Evolutionary conservation across 1,140 invertebrate genomes (phyloP).

Genomic region (Atopsyche davidsoni): DNA sequence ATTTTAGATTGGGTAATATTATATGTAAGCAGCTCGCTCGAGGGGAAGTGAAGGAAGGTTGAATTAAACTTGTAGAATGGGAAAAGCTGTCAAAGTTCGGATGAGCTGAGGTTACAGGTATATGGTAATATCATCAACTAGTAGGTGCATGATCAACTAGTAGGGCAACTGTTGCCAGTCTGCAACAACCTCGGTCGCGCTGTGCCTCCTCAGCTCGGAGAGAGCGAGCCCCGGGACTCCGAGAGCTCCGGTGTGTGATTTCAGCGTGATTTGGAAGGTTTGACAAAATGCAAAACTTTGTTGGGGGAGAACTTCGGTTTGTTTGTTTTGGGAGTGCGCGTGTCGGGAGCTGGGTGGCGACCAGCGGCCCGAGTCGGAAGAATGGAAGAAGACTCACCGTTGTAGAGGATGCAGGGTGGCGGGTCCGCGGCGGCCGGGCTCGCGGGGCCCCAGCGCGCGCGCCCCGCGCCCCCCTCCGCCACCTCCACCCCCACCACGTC

Average conservation of each 20-base stretch:
- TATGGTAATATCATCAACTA: constrained; percentile 12
- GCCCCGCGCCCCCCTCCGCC: constrained; percentile 38
- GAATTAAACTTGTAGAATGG: no score
- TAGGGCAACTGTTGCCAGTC: constrained; percentile 15
- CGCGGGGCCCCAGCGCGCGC: constrained; percentile 44
- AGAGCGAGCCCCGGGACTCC: no score
- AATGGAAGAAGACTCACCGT: constrained; percentile 36
- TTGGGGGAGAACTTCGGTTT: neutral
- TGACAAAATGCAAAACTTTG: constrained; percentile 5
- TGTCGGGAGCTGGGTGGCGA: neutral
- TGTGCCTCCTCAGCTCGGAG: no score
- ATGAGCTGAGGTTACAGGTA: no score
- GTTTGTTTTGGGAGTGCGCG: neutral
- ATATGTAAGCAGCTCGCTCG: no score
- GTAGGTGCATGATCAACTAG: constrained; percentile 13
- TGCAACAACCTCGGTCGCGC: no score
- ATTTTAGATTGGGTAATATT: no score
- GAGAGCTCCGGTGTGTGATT: no score
- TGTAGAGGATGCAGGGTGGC: constrained; percentile 46
- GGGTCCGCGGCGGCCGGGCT: constrained; percentile 46
- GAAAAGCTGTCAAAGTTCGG: no score
- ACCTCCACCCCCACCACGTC: constrained; percentile 64
- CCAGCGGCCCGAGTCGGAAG: constrained; percentile 5
- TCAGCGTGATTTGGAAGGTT: no score
- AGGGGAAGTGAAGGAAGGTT: no score